Conservation (phyloP, 2,113 vertebrate genomes). For the Prolemur simus region DNA sequence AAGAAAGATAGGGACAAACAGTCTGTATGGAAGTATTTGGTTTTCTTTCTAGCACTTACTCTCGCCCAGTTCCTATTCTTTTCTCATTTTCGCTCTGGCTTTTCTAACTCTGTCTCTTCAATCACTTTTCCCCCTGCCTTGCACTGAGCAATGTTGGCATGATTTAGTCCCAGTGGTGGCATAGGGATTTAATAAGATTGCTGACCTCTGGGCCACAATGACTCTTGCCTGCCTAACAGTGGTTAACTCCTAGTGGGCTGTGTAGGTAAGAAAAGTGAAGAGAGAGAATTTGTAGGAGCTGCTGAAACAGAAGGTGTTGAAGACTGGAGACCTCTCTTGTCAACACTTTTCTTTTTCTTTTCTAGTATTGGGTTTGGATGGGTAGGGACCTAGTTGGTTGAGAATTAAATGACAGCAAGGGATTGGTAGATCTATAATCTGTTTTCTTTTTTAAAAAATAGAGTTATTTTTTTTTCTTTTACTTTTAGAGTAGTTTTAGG, state of each 20-base stretch:
- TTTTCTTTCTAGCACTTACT: slow-evolving; percentile 4
- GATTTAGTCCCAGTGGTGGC: slow-evolving; percentile 53
- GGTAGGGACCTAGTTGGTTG: background rate
- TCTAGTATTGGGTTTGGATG: background rate
- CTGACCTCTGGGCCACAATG: slow-evolving; percentile 59
- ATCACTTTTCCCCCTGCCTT: slow-evolving; percentile 33
- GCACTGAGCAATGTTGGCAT: slow-evolving; percentile 30
- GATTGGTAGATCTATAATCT: background rate
- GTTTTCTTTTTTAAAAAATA: background rate
- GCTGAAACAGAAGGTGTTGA: slow-evolving; percentile 21
- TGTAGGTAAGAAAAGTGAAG: slow-evolving; percentile 40
- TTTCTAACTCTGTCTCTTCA: slow-evolving; percentile 55
- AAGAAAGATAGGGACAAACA: background rate
- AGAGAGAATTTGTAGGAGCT: background rate
- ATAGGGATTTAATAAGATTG: slow-evolving; percentile 72
- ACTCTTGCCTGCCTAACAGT: slow-evolving; percentile 54
- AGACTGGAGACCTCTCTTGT: background rate
- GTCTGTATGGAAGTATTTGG: background rate
- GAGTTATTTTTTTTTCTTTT: background rate
- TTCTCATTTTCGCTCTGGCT: slow-evolving; percentile 42
- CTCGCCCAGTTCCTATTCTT: background rate
- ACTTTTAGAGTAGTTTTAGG: background rate
- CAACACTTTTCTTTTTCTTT: background rate
- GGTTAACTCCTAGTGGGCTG: slow-evolving; percentile 66
- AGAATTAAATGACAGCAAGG: background rate